Conservation (phyloP, 1,140 invertebrate species). For the Microplitis demolitor region DNA sequence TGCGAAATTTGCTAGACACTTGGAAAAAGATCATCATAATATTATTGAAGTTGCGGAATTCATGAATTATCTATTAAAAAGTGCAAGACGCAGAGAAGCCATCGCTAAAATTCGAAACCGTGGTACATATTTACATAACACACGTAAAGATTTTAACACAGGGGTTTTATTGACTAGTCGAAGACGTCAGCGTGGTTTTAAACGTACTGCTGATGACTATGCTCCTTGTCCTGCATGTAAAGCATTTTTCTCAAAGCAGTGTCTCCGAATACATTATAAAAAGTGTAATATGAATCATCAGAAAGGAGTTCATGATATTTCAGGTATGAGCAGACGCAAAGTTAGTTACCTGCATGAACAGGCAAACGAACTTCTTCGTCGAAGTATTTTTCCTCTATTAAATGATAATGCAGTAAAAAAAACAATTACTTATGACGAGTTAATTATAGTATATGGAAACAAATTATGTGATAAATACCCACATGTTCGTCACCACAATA, state of each 20-base stretch:
- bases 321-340: not conserved
- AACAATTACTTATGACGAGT: too few species aligned
- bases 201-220: not conserved
- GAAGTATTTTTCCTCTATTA: slow-evolving; percentile 23
- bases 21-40: slow-evolving; percentile 7
- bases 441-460: slow-evolving; percentile 36
- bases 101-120: slow-evolving; percentile 14
- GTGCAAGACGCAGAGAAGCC: not conserved
- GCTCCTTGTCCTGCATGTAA: not conserved
- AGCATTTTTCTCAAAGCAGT: not conserved
- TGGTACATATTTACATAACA: slow-evolving; percentile 21
- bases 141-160: slow-evolving; percentile 17
- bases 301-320: not conserved
- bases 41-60: slow-evolving; percentile 7
- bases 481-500: slow-evolving; percentile 24
- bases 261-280: not conserved
- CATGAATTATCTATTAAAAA: not conserved
- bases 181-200: slow-evolving; percentile 3
- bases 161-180: slow-evolving; percentile 18
- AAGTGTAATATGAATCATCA: not conserved
- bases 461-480: slow-evolving; percentile 23
- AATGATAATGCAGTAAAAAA: slow-evolving; percentile 23
- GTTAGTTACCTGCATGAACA: slow-evolving; percentile 12
- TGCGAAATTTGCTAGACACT: slow-evolving; percentile 17
- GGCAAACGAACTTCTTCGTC: slow-evolving; percentile 17